Conservation (phyloP, 2,888 invertebrate genomes). For the Copidosoma aretas region DNA sequence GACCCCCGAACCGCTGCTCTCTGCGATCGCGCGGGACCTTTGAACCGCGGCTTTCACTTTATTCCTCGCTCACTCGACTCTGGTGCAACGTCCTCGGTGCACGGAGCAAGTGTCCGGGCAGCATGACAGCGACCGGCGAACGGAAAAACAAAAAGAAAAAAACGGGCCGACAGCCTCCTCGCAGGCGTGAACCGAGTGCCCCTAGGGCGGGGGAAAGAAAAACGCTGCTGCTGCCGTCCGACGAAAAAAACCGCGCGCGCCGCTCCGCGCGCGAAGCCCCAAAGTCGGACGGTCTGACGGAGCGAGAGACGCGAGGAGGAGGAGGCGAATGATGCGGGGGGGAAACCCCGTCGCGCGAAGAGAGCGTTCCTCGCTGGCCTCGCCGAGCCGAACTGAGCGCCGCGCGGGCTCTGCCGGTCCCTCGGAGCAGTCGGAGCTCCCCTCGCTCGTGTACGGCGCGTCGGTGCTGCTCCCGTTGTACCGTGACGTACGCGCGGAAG, state of each 20-base stretch:
- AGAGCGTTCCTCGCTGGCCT: not conserved
- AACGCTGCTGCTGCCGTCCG: no score
- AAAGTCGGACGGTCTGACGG: not conserved
- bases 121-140: not conserved
- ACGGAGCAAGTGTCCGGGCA: not conserved
- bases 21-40: not conserved
- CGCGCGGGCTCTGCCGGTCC: conserved; percentile 66
- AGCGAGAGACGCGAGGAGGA: not conserved
- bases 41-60: not conserved
- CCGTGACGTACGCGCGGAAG: not conserved
- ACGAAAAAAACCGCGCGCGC: conserved; percentile 11
- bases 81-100: conserved; percentile 7
- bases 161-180: no score
- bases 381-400: conserved; percentile 61
- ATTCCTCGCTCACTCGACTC: not conserved
- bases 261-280: no score
- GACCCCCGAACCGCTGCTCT: not conserved
- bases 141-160: no score
- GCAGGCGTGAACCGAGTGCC: not conserved
- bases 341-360: no score
- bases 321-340: not conserved
- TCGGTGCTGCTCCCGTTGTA: conserved; percentile 14
- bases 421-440: conserved; percentile 63
- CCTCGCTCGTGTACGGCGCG: conserved; percentile 56
- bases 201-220: not conserved